A percentile compares a stretch with the other conserved stretches of the same genome.
phyloP scores from a whole-genome alignment of 2,888 invertebrate species.

The Standfussiana lucernea region DNA sequence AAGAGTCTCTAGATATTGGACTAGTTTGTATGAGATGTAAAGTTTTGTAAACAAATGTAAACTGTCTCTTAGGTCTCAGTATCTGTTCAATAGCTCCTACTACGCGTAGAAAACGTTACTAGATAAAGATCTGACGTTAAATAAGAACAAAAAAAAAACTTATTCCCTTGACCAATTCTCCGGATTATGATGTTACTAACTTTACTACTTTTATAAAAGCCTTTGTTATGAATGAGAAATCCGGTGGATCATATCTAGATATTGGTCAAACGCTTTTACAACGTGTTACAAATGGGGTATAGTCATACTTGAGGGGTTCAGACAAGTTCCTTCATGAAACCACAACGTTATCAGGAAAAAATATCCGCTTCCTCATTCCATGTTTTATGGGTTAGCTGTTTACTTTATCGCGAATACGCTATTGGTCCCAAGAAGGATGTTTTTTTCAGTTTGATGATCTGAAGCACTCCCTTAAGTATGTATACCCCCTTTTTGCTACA shows the following conservation, averaged over 20 bases:
- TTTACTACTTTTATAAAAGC: constrained; percentile 21
- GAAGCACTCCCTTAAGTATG: neutral
- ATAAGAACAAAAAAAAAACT: neutral
- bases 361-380: neutral
- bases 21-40: constrained; percentile 40
- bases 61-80: neutral
- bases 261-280: neutral
- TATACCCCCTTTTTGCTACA: neutral
- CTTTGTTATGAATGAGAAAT: neutral
- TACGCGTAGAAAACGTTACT: neutral
- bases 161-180: neutral
- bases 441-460: neutral
- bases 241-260: neutral
- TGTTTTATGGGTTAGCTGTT: neutral
- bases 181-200: neutral
- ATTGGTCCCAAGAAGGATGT: neutral
- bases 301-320: neutral
- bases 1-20: constrained; percentile 28
- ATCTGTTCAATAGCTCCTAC: neutral
- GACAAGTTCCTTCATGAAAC: neutral
- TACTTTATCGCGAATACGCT: neutral
- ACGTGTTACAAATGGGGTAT: neutral
- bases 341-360: neutral
- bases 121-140: neutral
- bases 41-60: constrained; percentile 25